Base-by-base conservation (phyloP, 2,888 invertebrate genomes). In the Deilephila porcellus region DNA sequence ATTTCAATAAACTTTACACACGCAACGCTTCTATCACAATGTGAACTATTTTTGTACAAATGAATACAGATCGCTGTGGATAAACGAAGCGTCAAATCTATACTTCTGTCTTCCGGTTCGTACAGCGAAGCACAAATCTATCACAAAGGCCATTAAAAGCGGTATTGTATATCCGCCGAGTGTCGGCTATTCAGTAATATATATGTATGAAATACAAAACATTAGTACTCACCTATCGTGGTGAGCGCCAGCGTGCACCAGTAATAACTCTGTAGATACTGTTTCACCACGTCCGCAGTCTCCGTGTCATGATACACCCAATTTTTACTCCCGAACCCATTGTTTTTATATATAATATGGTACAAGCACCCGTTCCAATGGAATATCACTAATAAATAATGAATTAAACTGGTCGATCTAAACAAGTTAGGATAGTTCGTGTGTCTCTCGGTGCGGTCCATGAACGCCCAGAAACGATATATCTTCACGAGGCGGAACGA, bases 281-380 rank as follows among this genome's bases (percentile, higher is more conserved):
- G 98, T 95, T 98, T 97, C 92, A 98, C 97, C 87, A 98, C 98
- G 91, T 98, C 98, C 82, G 97, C 97, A 81, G 97, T 96, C 89
- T 98, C 97, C 86, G 97, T 96, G 90, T 98, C 98, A 90, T 97
- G 97, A 92, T 97, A 97, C 93, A 98, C 98, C 98, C 98, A 98
- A 93, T 98, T 97, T 94, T 97, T 97, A 94, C 98, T 98, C 87
- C 98, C 98, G 94, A 98, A 98, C 83, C 98, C 98, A 95, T 98
- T 97, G 95, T 98, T 98, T 95, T 98, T 98, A 96, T 98, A 97
- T 91, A 99, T 98, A 92, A 99, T 97, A 96, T 99, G 98, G 95
- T 98, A 99, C 93, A 99, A 96, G 95, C 99, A 99, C 89, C 99
- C 99, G 95, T 99, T 99, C 99, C 99, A 99, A 96, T 99, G 99